Evolutionary conservation across 2,888 invertebrate genomes (phyloP), one percentile per base, ranked within the genome.

Genomic region (Anarsia innoxiella): DNA sequence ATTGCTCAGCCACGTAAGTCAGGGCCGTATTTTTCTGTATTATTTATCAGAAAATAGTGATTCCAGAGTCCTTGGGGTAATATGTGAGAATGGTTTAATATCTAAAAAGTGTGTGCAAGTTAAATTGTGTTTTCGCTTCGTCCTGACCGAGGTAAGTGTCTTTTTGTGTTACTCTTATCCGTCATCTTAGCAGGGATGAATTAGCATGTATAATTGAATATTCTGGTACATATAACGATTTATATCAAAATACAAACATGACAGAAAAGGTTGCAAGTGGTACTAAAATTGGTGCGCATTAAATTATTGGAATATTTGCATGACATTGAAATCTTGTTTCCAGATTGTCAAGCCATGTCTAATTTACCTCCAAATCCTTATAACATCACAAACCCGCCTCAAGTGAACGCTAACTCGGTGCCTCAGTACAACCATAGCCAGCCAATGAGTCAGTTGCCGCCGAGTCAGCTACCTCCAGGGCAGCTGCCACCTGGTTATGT

Each of bases 1-100:
- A 70, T 77, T 68, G 72, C 73, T 74, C 82, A 70, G 83, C 84
- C 84, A 84, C 84, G 84, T 84, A 84, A 82, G 84, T 80, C 79
- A 74, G 77, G 82, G 76, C 79, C 71, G 78, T 77, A 77, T 77
- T 80, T 77, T 80, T 68, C 67, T 71, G 68, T 66, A 62, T 23
- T 63, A 67, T 66, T 62, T 66, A 67, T 65, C 59, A 4, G 12
- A 74, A 66, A 71, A 69, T 66, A 70, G 66, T 63, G 61, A 65
- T 73, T 61, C 59, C 69, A 69, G 61, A 58, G 58, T 53, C 59
- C 60, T 56, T 64, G 60, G 61, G 63, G 54, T 69, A 76, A 59
- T 69, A 71, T 69, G 77, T 78, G 68, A 82, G 64, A 65, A 78
- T 78, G 78, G 62, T 76, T 56, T 73, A 73, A 59, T 61, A 59